Conservation (phyloP, 2,113 vertebrate species). For the Echinops telfairi region DNA sequence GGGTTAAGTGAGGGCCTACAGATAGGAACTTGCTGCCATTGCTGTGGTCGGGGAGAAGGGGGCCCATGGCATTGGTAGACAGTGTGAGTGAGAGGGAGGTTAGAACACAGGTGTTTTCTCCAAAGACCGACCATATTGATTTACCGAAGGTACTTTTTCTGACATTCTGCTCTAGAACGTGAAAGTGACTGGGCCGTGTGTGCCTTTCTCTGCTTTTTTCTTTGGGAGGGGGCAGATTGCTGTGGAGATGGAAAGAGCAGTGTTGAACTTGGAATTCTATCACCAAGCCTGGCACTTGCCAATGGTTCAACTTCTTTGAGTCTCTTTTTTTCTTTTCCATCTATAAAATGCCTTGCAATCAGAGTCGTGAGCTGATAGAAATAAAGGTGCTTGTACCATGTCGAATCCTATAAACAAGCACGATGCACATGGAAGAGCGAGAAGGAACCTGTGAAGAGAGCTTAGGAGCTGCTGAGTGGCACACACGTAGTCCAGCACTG, state of each 20-base stretch:
- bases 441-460: neutral
- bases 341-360: too few species aligned
- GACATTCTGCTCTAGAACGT: too few species aligned
- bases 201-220: neutral
- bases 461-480: neutral
- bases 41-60: too few species aligned
- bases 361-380: neutral
- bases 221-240: neutral
- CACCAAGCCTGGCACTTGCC: neutral
- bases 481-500: neutral
- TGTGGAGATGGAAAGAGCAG: neutral
- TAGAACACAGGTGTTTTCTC: too few species aligned
- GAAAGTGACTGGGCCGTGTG: too few species aligned
- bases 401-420: neutral
- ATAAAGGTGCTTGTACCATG: neutral
- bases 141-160: too few species aligned
- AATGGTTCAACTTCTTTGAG: neutral
- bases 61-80: too few species aligned
- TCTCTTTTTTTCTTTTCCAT: too few species aligned
- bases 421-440: neutral
- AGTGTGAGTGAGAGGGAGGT: too few species aligned
- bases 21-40: too few species aligned
- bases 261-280: neutral
- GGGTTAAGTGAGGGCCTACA: too few species aligned
- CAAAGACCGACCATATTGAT: too few species aligned